Conservation (phyloP, 2,888 invertebrate genomes). For the Cremastinae sp. region DNA sequence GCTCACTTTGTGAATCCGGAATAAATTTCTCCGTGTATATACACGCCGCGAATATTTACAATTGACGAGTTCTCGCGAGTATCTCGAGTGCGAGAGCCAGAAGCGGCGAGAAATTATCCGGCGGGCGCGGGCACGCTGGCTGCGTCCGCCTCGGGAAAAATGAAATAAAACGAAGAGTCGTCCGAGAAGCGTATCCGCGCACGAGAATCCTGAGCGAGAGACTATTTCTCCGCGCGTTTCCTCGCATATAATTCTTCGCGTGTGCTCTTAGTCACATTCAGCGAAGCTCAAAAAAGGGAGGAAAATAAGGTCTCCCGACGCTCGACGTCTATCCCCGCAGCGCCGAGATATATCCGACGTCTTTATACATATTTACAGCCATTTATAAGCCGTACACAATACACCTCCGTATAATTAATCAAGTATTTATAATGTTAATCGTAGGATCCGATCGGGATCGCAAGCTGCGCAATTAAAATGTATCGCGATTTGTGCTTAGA, state of each 20-base stretch:
- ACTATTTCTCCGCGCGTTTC: background rate
- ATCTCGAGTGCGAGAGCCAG: too few species aligned
- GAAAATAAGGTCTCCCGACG: slow-evolving; percentile 7
- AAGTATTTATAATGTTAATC: slow-evolving; percentile 47
- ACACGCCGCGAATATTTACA: background rate
- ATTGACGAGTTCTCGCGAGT: too few species aligned
- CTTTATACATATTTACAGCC: background rate
- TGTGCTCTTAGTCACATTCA: slow-evolving; percentile 33
- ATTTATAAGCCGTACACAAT: background rate
- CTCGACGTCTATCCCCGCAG: too few species aligned
- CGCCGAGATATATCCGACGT: slow-evolving; percentile 4
- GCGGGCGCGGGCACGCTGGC: background rate
- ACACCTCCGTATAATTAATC: slow-evolving; percentile 32
- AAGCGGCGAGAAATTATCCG: too few species aligned
- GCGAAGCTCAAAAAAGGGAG: slow-evolving; percentile 34
- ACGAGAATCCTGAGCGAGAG: slow-evolving; percentile 25
- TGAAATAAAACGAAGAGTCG: background rate
- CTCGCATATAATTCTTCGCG: background rate
- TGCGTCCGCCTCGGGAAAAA: background rate
- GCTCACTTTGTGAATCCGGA: background rate
- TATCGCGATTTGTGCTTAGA: background rate
- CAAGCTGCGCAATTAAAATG: background rate
- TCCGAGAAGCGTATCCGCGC: slow-evolving; percentile 23
- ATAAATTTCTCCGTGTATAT: background rate
- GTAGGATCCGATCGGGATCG: slow-evolving; percentile 18